These are phyloP conservation scores for Apotomis capreana DNA, from an alignment of 2,888 invertebrate genomes.

Conservation along the genomic window DNA sequence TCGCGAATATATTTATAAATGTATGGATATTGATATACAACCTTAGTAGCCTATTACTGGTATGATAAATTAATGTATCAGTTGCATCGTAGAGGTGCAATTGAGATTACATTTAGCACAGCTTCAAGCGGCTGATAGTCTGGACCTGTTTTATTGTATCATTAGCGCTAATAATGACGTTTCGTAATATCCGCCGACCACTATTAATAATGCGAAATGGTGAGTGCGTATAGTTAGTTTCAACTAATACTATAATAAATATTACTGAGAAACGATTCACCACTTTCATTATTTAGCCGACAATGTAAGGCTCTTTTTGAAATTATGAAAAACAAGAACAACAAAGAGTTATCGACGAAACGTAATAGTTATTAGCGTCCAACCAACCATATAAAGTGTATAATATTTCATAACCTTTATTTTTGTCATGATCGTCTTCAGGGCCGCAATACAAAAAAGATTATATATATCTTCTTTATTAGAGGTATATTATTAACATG, in stretches of 20 bases:
- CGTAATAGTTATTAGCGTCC: neutral
- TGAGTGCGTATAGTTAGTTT: conserved; percentile 19
- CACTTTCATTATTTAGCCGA: too few relatives aligned
- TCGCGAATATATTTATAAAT: too few relatives aligned
- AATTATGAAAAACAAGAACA: neutral
- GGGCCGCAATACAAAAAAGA: too few relatives aligned
- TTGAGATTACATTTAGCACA: conserved; percentile 22
- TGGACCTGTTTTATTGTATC: conserved; percentile 28
- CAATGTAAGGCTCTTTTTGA: neutral
- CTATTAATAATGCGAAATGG: conserved; percentile 35
- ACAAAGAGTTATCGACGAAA: neutral
- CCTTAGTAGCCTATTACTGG: too few relatives aligned
- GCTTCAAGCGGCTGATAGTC: conserved; percentile 13
- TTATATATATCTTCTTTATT: too few relatives aligned
- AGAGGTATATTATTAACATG: too few relatives aligned
- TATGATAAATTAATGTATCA: too few relatives aligned
- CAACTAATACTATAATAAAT: conserved; percentile 14
- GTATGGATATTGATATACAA: too few relatives aligned
- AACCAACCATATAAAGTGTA: too few relatives aligned
- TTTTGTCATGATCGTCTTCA: too few relatives aligned
- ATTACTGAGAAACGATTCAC: neutral
- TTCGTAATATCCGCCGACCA: conserved; percentile 23
- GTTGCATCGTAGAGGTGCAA: neutral
- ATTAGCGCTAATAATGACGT: conserved; percentile 31
- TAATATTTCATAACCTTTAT: too few relatives aligned